Percentiles rank a stretch among this genome's conserved stretches.
Conservation (phyloP, 1,140 invertebrate species). For the Drosophila bifasciata region DNA sequence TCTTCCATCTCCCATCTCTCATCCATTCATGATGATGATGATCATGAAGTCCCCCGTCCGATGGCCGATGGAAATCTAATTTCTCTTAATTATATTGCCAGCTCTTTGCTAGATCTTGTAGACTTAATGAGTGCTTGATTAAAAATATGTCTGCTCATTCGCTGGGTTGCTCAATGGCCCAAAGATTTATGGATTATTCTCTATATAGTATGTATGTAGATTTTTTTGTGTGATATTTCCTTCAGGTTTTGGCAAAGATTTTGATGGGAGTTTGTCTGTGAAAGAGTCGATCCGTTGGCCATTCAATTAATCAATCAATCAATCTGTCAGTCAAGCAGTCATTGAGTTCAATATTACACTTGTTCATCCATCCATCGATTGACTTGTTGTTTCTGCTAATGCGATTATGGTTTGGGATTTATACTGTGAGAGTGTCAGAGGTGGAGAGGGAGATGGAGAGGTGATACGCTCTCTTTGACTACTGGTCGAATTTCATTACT, state of each 20-base stretch:
- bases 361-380: too few species aligned
- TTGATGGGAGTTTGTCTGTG: conserved; percentile 44
- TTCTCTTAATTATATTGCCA: conserved; percentile 82
- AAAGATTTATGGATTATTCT: conserved; percentile 57
- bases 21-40: conserved; percentile 16
- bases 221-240: conserved; percentile 55
- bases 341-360: neutral
- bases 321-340: neutral
- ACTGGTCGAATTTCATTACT: too few species aligned
- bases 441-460: too few species aligned
- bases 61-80: conserved; percentile 74
- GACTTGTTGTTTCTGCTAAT: too few species aligned
- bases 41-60: conserved; percentile 18
- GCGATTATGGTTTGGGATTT: too few species aligned
- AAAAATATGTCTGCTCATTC: conserved; percentile 56
- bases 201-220: conserved; percentile 26
- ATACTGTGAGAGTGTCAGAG: too few species aligned
- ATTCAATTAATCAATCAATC: conserved; percentile 45
- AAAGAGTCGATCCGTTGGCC: conserved; percentile 46
- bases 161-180: conserved; percentile 27
- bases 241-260: conserved; percentile 38
- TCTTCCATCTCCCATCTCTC: conserved; percentile 26
- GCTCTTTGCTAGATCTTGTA: conserved; percentile 68
- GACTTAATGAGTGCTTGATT: conserved; percentile 80
- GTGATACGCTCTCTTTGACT: too few species aligned